phyloP scores from a whole-genome alignment of 2,888 invertebrate genomes.

The Syritta pipiens region DNA sequence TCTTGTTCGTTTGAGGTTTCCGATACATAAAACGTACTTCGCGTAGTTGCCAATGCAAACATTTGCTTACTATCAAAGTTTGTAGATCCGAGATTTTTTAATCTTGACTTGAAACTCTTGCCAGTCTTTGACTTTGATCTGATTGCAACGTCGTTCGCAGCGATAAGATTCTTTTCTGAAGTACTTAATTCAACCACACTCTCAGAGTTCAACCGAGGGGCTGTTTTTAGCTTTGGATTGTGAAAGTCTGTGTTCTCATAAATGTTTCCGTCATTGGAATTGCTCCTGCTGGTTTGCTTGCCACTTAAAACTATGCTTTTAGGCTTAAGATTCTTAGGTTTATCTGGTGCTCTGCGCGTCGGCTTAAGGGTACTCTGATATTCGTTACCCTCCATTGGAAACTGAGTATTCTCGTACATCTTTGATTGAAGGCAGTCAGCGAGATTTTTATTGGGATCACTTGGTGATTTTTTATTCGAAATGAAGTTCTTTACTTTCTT shows the following conservation, averaged over 20 bases:
- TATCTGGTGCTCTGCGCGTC: constrained; percentile 52
- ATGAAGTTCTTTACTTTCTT: constrained; percentile 84
- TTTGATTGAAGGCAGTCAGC: constrained; percentile 74
- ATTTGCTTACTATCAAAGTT: constrained; percentile 74
- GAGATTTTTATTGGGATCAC: constrained; percentile 68
- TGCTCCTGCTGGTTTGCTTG: constrained; percentile 26
- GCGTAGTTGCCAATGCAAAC: constrained; percentile 81
- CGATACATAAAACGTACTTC: constrained; percentile 87
- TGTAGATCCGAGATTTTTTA: constrained; percentile 80
- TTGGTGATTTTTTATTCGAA: constrained; percentile 78
- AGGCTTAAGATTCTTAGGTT: constrained; percentile 37
- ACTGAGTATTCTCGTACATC: constrained; percentile 77
- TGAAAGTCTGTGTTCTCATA: constrained; percentile 75
- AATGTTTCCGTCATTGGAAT: constrained; percentile 67
- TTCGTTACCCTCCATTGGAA: constrained; percentile 72
- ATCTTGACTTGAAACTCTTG: constrained; percentile 83
- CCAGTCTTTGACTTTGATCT: constrained; percentile 79
- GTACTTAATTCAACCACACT: constrained; percentile 70
- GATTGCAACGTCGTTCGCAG: constrained; percentile 73
- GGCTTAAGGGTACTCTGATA: constrained; percentile 71
- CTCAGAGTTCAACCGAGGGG: constrained; percentile 32
- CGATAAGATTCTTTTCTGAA: constrained; percentile 79
- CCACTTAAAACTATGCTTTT: constrained; percentile 51
- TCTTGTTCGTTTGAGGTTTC: constrained; percentile 83
- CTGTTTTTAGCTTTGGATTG: constrained; percentile 67